Conservation (phyloP, 2,113 vertebrate species). For the Sardina pilchardus region DNA sequence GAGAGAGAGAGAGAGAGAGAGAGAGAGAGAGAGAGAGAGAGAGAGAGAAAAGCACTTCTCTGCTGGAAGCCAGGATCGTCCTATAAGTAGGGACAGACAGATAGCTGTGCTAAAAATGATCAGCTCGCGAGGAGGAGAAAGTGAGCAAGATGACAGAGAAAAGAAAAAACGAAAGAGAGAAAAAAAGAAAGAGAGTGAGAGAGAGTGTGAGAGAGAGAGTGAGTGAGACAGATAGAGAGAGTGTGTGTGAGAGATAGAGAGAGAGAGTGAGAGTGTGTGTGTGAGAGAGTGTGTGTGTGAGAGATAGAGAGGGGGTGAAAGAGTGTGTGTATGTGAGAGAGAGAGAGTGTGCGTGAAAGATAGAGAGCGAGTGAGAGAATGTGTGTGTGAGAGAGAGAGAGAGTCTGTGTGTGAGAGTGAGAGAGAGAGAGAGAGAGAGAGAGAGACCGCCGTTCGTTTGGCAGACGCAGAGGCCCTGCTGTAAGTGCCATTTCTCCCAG, state of each 20-base stretch:
- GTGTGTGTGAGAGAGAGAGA: not conserved
- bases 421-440: not conserved
- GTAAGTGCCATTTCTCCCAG: slow-evolving; percentile 20
- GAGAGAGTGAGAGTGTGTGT: not conserved
- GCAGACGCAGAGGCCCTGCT: not conserved
- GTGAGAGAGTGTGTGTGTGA: not conserved
- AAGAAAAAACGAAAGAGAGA: not conserved
- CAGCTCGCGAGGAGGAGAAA: not conserved
- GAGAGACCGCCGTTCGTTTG: not conserved
- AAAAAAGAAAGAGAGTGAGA: not conserved
- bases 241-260: not conserved
- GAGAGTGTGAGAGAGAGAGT: not conserved
- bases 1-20: too few relatives aligned
- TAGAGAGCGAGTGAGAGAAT: not conserved
- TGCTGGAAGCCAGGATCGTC: not conserved
- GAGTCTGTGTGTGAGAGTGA: not conserved
- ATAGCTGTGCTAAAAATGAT: not conserved
- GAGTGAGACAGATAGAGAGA: not conserved
- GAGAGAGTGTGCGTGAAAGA: not conserved
- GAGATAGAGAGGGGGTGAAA: not conserved
- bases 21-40: too few relatives aligned
- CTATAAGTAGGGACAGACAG: not conserved
- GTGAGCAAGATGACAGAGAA: not conserved
- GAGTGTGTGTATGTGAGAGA: too few relatives aligned
- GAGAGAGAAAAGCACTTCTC: not conserved